phyloP scores from a whole-genome alignment of 2,797 vertebrate species.

The Pangasius djambal region DNA sequence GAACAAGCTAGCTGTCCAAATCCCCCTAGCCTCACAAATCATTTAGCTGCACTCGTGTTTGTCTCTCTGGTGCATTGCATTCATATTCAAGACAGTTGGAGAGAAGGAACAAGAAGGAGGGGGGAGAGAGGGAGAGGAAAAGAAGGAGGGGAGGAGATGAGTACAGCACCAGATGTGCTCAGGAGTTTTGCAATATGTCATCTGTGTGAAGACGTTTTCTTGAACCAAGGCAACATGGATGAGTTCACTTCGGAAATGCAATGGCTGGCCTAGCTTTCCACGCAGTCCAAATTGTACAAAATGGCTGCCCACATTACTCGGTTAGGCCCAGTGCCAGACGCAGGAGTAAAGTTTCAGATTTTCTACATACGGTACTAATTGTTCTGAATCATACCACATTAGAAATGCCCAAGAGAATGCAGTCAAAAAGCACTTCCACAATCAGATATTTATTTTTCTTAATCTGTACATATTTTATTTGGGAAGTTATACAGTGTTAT shows the following conservation, averaged over 20 bases:
- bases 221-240: constrained; percentile 57
- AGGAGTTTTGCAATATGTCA: constrained; percentile 77
- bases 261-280: constrained; percentile 28
- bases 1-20: constrained; percentile 25
- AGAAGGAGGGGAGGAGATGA: constrained; percentile 57
- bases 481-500: background rate
- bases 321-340: constrained; percentile 24
- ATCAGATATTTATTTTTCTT: background rate
- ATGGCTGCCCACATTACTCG: constrained; percentile 37
- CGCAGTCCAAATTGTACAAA: constrained; percentile 40
- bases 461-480: background rate
- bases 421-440: background rate
- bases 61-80: constrained; percentile 54
- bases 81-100: constrained; percentile 50
- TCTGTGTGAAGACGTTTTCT: constrained; percentile 63
- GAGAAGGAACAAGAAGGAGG: constrained; percentile 54
- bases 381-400: constrained; percentile 1
- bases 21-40: constrained; percentile 46
- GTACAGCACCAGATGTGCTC: constrained; percentile 75
- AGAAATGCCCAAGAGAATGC: background rate
- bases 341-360: constrained; percentile 21
- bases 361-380: constrained; percentile 29
- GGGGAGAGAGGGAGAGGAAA: background rate
- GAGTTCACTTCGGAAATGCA: constrained; percentile 61
- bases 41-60: constrained; percentile 49